Evolutionary conservation across 2,888 invertebrate species (phyloP).

Genomic region (Cremastinae sp.): DNA sequence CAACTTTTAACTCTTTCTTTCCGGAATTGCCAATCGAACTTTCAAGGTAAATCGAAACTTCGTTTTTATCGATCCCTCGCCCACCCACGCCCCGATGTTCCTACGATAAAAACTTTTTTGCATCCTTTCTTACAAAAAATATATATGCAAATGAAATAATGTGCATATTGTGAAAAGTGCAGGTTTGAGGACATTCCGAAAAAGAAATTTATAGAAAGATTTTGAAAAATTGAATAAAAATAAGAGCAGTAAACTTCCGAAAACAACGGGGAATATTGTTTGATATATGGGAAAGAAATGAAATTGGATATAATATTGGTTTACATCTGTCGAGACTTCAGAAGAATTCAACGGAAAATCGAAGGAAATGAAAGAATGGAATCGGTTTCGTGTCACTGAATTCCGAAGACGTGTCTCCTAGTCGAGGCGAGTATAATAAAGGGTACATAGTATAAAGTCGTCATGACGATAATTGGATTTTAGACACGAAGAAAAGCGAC

Average conservation of each 20-base stretch:
- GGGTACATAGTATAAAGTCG: not conserved
- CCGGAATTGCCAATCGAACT: slow-evolving; percentile 44
- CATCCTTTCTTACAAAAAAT: slow-evolving; percentile 3
- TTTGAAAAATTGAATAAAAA: too few species aligned
- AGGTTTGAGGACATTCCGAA: too few species aligned
- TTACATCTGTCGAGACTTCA: slow-evolving; percentile 14
- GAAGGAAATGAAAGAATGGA: slow-evolving; percentile 41
- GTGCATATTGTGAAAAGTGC: too few species aligned
- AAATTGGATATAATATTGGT: slow-evolving; percentile 37
- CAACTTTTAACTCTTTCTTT: slow-evolving; percentile 14
- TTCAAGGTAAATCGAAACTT: slow-evolving; percentile 41
- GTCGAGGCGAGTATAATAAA: not conserved
- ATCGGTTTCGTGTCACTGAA: slow-evolving; percentile 30
- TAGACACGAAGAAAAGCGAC: not conserved
- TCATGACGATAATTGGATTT: slow-evolving; percentile 28
- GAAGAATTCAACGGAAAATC: slow-evolving; percentile 17
- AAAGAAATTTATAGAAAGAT: too few species aligned
- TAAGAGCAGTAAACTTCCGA: slow-evolving; percentile 5
- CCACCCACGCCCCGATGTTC: too few species aligned
- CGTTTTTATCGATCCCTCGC: too few species aligned
- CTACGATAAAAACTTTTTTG: slow-evolving; percentile 18
- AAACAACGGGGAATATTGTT: slow-evolving; percentile 5
- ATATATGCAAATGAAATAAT: too few species aligned
- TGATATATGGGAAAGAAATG: not conserved
- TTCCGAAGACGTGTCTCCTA: not conserved